Percentiles rank a stretch among this genome's conserved stretches.
phyloP scores from a whole-genome alignment of 2,888 invertebrate genomes.

The Pantelozetes paolii region DNA sequence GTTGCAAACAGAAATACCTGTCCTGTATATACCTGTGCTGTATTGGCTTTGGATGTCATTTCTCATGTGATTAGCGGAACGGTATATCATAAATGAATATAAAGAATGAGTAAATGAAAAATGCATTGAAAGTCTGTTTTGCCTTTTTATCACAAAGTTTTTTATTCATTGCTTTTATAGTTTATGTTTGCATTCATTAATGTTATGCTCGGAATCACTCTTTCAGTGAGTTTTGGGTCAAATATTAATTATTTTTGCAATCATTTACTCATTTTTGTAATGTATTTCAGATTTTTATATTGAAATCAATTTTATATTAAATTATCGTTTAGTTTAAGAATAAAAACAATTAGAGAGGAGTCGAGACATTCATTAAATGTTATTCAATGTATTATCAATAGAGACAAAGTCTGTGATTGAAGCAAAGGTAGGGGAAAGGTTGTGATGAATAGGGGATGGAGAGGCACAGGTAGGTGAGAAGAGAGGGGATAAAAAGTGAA shows the following conservation, averaged over 20 bases:
- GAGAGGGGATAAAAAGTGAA: neutral
- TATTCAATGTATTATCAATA: neutral
- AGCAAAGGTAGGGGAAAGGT: neutral
- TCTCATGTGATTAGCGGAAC: conserved; percentile 22
- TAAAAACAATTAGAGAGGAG: conserved; percentile 1
- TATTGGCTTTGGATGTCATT: neutral
- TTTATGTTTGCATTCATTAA: neutral
- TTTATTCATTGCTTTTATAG: neutral
- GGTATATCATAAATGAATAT: too few species aligned
- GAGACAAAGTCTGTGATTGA: neutral
- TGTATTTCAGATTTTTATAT: neutral
- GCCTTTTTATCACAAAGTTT: neutral
- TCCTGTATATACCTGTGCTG: too few species aligned
- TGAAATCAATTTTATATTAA: neutral
- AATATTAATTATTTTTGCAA: neutral
- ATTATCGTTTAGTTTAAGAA: neutral
- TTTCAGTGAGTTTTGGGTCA: neutral
- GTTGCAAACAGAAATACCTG: neutral
- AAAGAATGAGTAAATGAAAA: too few species aligned
- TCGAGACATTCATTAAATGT: neutral
- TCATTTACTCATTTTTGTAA: neutral
- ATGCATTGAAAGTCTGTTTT: too few species aligned
- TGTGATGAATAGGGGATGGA: neutral
- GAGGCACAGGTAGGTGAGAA: neutral
- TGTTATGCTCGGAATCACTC: neutral